These are phyloP conservation scores for Drosophila merina DNA, from an alignment of 2,888 invertebrate genomes.

Conservation along the genomic window DNA sequence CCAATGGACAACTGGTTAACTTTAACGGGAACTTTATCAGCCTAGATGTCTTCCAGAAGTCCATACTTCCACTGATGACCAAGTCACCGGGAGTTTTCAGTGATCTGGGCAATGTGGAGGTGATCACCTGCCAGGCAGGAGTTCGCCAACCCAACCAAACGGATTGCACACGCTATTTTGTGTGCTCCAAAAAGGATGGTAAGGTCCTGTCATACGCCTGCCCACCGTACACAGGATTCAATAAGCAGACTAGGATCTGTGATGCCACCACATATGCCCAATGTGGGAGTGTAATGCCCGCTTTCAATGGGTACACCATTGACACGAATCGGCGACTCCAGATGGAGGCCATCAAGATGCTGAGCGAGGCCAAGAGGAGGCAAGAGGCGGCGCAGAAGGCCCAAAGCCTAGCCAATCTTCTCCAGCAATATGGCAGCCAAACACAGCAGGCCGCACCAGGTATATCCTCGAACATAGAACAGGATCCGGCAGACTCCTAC, in stretches of 20 bases:
- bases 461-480: slow-evolving; percentile 55
- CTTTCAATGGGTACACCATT: slow-evolving; percentile 69
- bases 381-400: slow-evolving; percentile 78
- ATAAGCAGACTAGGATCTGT: slow-evolving; percentile 83
- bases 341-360: slow-evolving; percentile 79
- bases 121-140: slow-evolving; percentile 84
- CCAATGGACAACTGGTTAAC: slow-evolving; percentile 75
- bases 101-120: slow-evolving; percentile 77
- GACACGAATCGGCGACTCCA: slow-evolving; percentile 79
- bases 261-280: slow-evolving; percentile 83
- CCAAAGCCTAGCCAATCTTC: slow-evolving; percentile 77
- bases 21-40: slow-evolving; percentile 81
- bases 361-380: slow-evolving; percentile 80
- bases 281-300: slow-evolving; percentile 75
- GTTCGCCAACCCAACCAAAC: slow-evolving; percentile 84
- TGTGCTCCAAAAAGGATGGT: slow-evolving; percentile 84
- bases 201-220: slow-evolving; percentile 84
- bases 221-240: slow-evolving; percentile 85
- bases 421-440: slow-evolving; percentile 65
- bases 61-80: slow-evolving; percentile 77
- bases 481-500: slow-evolving; percentile 63
- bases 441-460: slow-evolving; percentile 18
- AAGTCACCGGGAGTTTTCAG: slow-evolving; percentile 50
- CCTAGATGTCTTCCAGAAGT: slow-evolving; percentile 81
- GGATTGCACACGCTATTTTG: slow-evolving; percentile 85